Conservation (phyloP, 1,140 invertebrate genomes). For the Hydropsyche tenuis region DNA sequence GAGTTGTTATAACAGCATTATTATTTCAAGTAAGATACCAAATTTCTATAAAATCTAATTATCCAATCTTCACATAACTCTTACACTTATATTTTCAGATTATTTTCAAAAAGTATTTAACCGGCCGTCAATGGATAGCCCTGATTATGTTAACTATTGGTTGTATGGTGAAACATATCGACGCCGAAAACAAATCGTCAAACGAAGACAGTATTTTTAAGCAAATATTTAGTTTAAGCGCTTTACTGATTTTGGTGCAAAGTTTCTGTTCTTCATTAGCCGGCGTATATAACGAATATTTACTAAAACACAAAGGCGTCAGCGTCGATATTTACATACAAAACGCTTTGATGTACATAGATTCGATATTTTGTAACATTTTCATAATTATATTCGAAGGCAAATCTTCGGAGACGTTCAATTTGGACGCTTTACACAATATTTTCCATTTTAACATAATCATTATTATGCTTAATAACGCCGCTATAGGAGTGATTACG, state of each 20-base stretch:
- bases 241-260: conserved; percentile 80
- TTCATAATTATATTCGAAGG: conserved; percentile 72
- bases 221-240: conserved; percentile 70
- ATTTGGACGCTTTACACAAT: conserved; percentile 63
- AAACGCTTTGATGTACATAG: conserved; percentile 95
- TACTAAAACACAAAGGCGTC: conserved; percentile 85
- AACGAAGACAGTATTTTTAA: conserved; percentile 53
- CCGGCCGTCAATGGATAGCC: conserved; percentile 87
- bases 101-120: conserved; percentile 86
- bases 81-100: conserved; percentile 64
- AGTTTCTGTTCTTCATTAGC: conserved; percentile 92
- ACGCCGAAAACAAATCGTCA: conserved; percentile 61
- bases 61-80: too few relatives aligned
- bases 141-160: conserved; percentile 85
- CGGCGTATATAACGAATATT: conserved; percentile 95
- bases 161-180: conserved; percentile 90
- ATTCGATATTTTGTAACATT: conserved; percentile 91
- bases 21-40: conserved; percentile 81
- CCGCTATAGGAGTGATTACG: conserved; percentile 90
- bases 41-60: too few relatives aligned
- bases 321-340: conserved; percentile 91
- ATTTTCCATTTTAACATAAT: conserved; percentile 75
- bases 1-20: conserved; percentile 91
- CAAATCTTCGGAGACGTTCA: conserved; percentile 67
- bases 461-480: conserved; percentile 88